Evolutionary conservation across 2,888 invertebrate species (phyloP), one percentile per base, ranked within the genome.

Genomic region (Argynnis bischoffii): DNA sequence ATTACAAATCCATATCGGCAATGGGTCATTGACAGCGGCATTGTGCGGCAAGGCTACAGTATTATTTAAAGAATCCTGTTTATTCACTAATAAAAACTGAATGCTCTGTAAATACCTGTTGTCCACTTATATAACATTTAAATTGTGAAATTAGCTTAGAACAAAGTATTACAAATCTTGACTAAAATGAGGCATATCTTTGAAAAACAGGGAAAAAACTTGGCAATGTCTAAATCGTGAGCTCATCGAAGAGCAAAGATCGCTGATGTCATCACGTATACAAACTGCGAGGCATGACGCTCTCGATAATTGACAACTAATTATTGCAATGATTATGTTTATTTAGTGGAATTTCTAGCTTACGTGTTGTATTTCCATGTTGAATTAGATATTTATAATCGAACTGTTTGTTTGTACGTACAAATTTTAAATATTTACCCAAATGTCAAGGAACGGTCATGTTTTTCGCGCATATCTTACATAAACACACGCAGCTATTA

Each of bases 231-330:
- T 53, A 54, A 26, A 35, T 18, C 64, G 64, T 69, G 64, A 69
- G 64, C 66, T 66, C 71, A 69, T 35, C 67, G 41, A 26, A 47
- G 55, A 50, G 61, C 61, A 53, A 35, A 55, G 59, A 35, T 21
- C 46, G 70, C 46, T 70, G 70, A 70, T 59, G 69, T 70, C 70
- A 69, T 46, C 41, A 55, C 55, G 26, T 41, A 15, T 55, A 13
- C 46, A 18, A 51, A 54, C 35, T 26, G 16, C 47, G 21, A 26
- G n/a, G 59, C 65, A 63, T 68, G 57, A 65, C 63, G 51, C 46
- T 69, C 55, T 61, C 51, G 57, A 65, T 67, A 67, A 59, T 48
- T 63, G 54, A 51, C 48, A 35, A 61, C 57, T 65, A 59, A 68
- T 68, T 63, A 46, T 64, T 68, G 46, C 56, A 41, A 41, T 57